Percentiles rank a stretch among this genome's conserved stretches.
Evolutionary conservation across 2,888 invertebrate species (phyloP).

Genomic region (Bruchidius siliquastri): DNA sequence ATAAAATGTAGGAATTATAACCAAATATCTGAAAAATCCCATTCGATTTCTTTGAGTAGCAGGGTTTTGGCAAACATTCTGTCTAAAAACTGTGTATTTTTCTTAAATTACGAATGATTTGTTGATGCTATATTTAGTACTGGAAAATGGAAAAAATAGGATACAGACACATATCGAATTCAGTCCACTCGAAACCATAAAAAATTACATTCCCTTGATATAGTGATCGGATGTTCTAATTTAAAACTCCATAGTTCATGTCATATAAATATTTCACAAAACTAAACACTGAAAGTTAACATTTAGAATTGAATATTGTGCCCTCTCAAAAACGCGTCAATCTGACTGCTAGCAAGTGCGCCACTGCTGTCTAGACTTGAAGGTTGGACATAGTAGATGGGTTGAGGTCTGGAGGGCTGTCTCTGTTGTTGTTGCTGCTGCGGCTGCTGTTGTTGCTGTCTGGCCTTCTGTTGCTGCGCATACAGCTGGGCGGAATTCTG

Average conservation of each 20-base stretch:
- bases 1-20: no score
- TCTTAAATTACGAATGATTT: no score
- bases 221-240: no score
- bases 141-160: no score
- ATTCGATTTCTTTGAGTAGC: no score
- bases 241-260: background rate
- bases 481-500: slow-evolving; percentile 53
- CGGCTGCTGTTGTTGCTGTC: slow-evolving; percentile 41
- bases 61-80: no score
- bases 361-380: slow-evolving; percentile 31
- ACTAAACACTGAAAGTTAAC: slow-evolving; percentile 2
- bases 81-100: no score
- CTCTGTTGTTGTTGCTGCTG: slow-evolving; percentile 34
- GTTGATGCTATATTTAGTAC: no score
- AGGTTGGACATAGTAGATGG: slow-evolving; percentile 60
- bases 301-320: slow-evolving; percentile 61
- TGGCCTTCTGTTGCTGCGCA: slow-evolving; percentile 49
- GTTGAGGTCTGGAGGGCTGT: slow-evolving; percentile 39
- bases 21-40: no score
- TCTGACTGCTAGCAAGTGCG: slow-evolving; percentile 60
- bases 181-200: no score
- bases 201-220: no score
- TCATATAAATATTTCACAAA: slow-evolving; percentile 1
- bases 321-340: slow-evolving; percentile 75
- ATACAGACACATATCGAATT: no score